Evolutionary conservation across 1,140 invertebrate genomes (phyloP).

Genomic region (Melanaphis sacchari): DNA sequence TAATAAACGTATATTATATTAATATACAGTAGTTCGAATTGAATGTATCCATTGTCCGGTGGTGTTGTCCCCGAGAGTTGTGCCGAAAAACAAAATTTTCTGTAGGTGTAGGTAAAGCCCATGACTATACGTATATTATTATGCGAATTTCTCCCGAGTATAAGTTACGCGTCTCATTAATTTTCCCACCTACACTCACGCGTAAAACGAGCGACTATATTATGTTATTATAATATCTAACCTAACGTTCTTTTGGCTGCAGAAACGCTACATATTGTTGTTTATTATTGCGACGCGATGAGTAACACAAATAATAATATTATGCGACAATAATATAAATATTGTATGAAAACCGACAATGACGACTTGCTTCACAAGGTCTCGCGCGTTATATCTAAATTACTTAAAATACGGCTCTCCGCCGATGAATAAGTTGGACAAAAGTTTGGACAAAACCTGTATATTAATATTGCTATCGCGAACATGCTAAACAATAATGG

Average conservation of each 20-base stretch:
- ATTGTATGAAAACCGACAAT: not conserved
- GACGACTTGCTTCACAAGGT: not conserved
- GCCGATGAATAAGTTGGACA: not conserved
- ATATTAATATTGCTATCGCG: not conserved
- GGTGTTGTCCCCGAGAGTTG: not conserved
- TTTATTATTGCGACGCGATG: not conserved
- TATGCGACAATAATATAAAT: not conserved
- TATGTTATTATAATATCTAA: not conserved
- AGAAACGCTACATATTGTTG: not conserved
- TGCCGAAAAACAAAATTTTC: not conserved
- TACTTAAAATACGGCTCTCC: not conserved
- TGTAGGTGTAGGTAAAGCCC: not conserved
- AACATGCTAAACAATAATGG: not conserved
- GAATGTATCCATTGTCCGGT: not conserved
- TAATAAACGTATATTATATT: not conserved
- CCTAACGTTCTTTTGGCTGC: not conserved
- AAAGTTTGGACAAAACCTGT: not conserved
- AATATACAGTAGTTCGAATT: not conserved
- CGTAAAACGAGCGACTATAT: not conserved
- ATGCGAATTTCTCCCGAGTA: not conserved
- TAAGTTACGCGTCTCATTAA: constrained; percentile 13
- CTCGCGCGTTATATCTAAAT: not conserved
- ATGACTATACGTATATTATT: not conserved
- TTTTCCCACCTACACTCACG: not conserved
- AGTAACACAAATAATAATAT: not conserved